Percentiles rank a stretch among this genome's conserved stretches.
These are phyloP conservation scores for Crambe crambe DNA, from an alignment of 37 sponge, comb jelly and placozoan species.

Conservation along the genomic window DNA sequence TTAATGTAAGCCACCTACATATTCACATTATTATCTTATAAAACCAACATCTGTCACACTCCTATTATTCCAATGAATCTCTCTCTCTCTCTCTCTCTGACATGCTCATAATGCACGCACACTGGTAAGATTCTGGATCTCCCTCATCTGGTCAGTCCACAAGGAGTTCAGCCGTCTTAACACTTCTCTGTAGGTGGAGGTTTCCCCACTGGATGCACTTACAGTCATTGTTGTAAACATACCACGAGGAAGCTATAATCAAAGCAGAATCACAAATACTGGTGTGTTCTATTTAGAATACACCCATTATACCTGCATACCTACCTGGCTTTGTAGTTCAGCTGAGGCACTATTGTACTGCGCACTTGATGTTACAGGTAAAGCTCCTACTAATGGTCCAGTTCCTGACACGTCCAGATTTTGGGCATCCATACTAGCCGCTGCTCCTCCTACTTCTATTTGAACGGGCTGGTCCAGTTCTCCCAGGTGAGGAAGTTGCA, in stretches of 20 bases:
- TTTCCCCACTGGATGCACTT: not conserved
- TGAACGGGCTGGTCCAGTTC: not conserved
- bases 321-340: not conserved
- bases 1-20: not conserved
- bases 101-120: constrained; percentile 6
- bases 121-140: constrained; percentile 36
- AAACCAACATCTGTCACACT: not conserved
- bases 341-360: not conserved
- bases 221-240: not conserved
- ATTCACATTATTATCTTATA: not conserved
- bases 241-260: not conserved
- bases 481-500: not conserved
- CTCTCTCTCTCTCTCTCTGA: no score
- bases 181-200: constrained; percentile 8
- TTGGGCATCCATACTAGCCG: no score
- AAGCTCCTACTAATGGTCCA: not conserved
- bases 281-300: not conserved
- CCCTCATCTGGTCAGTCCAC: constrained; percentile 30
- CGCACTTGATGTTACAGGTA: not conserved
- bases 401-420: not conserved
- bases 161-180: constrained; percentile 26
- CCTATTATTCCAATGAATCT: no score
- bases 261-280: not conserved
- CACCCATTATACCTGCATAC: not conserved
- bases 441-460: not conserved